These are phyloP conservation scores for Echeneis naucrates DNA, from an alignment of 2,797 vertebrate species.

Conservation along the genomic window DNA sequence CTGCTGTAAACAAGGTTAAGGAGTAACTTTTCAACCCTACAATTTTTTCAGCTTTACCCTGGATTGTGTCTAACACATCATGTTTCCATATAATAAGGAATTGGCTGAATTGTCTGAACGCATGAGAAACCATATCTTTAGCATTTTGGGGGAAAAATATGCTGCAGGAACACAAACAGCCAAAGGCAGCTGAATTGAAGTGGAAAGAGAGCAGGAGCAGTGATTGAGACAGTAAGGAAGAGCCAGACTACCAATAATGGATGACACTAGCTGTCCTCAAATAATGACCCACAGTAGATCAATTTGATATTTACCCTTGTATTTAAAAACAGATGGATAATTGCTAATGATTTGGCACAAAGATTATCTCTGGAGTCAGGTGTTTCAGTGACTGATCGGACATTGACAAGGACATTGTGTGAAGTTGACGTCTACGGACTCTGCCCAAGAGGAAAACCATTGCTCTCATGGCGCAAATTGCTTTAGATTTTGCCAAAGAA, in stretches of 20 bases:
- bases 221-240: neutral
- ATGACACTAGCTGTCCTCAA: neutral
- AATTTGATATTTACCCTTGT: neutral
- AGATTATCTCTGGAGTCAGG: neutral
- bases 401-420: neutral
- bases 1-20: neutral
- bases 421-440: neutral
- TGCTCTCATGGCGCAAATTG: neutral
- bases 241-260: neutral
- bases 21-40: too few relatives aligned
- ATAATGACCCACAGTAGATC: neutral
- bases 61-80: neutral
- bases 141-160: neutral
- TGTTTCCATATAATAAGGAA: neutral
- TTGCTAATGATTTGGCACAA: constrained; percentile 1
- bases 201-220: neutral
- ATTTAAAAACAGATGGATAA: neutral
- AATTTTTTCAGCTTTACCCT: neutral
- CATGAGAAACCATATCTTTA: neutral
- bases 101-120: neutral
- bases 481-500: neutral
- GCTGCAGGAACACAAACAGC: neutral
- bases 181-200: neutral
- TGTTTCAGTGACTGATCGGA: neutral
- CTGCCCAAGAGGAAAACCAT: neutral